These are phyloP conservation scores for Motacilla tschutschensis DNA, from an alignment of 2,113 vertebrate genomes.

Conservation along the genomic window DNA sequence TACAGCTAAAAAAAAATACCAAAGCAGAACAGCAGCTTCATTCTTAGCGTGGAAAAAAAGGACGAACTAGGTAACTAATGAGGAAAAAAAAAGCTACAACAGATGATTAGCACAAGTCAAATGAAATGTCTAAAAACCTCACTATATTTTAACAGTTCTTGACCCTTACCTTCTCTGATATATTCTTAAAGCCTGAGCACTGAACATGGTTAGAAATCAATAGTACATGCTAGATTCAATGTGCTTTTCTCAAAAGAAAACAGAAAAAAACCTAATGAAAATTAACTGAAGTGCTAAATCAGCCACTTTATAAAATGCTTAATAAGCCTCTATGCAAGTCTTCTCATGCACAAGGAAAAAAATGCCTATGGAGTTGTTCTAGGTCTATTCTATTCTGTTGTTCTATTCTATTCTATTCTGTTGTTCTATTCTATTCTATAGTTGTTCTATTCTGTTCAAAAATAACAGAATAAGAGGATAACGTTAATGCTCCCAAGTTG, in stretches of 20 bases:
- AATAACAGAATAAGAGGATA: not conserved
- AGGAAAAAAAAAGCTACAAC: not conserved
- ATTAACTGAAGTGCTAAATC: not conserved
- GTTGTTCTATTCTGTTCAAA: no score
- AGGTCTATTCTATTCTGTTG: no score
- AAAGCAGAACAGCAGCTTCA: not conserved
- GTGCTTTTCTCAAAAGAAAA: not conserved
- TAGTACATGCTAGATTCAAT: not conserved
- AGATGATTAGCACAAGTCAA: not conserved
- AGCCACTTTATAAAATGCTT: not conserved
- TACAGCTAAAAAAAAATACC: not conserved
- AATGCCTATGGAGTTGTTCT: not conserved
- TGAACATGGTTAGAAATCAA: not conserved
- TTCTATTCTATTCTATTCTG: no score
- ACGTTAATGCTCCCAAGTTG: not conserved
- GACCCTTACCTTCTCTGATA: not conserved
- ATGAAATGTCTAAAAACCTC: not conserved
- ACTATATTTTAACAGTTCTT: not conserved
- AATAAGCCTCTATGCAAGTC: not conserved
- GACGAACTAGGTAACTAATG: not conserved
- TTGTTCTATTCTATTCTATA: no score
- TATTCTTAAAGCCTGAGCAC: not conserved
- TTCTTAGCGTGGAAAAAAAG: not conserved
- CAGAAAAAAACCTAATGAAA: not conserved
- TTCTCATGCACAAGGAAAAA: not conserved